These are phyloP conservation scores for Pseudococcus viburni DNA, from an alignment of 2,888 invertebrate genomes.

Conservation along the genomic window DNA sequence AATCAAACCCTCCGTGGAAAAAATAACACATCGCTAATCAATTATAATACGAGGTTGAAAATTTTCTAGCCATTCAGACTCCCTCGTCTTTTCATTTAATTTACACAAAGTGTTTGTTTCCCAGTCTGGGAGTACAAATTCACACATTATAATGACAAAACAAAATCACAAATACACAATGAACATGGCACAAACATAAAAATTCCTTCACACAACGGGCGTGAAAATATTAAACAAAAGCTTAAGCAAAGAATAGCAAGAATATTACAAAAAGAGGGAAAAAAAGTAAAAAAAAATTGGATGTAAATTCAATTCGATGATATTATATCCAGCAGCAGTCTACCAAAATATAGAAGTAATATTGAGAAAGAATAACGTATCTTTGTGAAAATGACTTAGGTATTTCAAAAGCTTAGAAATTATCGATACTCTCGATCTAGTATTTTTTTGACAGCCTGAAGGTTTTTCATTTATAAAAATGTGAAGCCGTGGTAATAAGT, in stretches of 20 bases:
- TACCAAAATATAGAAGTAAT: too few species aligned
- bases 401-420: too few species aligned
- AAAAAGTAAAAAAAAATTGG: too few species aligned
- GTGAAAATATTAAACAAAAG: conserved; percentile 3
- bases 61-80: not conserved
- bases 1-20: not conserved
- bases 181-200: conserved; percentile 4
- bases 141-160: not conserved
- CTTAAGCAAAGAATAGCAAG: not conserved
- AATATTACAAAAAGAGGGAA: not conserved
- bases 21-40: not conserved
- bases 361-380: too few species aligned
- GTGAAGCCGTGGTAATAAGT: too few species aligned
- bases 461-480: too few species aligned
- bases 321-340: too few species aligned
- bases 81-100: conserved; percentile 8
- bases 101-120: not conserved
- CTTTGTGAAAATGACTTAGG: too few species aligned
- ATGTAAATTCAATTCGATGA: not conserved
- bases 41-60: not conserved
- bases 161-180: conserved; percentile 5
- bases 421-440: too few species aligned
- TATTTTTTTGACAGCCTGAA: too few species aligned
- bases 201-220: not conserved
- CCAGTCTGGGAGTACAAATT: not conserved